Percentiles rank a stretch among this genome's conserved stretches.
Evolutionary conservation across 1,140 invertebrate genomes (phyloP).

Genomic region (Nymphalis io): DNA sequence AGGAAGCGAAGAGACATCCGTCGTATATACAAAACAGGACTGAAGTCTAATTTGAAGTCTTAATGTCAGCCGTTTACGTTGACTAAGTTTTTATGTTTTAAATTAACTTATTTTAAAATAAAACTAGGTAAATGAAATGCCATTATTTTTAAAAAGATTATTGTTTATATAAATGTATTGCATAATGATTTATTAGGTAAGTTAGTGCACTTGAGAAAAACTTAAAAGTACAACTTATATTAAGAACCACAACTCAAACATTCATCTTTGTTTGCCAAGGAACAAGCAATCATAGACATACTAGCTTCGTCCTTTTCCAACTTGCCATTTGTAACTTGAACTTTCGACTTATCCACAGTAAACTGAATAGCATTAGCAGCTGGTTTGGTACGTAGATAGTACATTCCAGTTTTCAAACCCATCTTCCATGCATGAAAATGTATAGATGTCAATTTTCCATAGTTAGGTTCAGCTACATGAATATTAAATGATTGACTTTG

Average conservation of each 20-base stretch:
- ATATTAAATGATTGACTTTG: conserved; percentile 99
- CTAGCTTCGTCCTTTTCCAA: conserved; percentile 81
- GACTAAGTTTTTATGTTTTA: too few relatives aligned
- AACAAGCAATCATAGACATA: conserved; percentile 91
- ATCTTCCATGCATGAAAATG: conserved; percentile 99
- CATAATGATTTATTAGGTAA: too few relatives aligned
- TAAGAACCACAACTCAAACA: conserved; percentile 91
- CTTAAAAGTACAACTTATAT: too few relatives aligned
- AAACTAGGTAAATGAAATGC: too few relatives aligned
- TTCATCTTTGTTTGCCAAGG: conserved; percentile 94
- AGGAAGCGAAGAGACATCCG: too few relatives aligned
- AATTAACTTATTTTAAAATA: too few relatives aligned
- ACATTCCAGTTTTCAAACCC: conserved; percentile 99
- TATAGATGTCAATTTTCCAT: conserved; percentile 97
- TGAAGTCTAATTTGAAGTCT: too few relatives aligned
- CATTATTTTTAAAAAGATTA: too few relatives aligned
- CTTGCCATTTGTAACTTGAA: conserved; percentile 71
- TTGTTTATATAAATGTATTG: too few relatives aligned
- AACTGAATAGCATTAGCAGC: conserved; percentile 98
- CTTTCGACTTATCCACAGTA: conserved; percentile 95
- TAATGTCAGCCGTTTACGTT: too few relatives aligned
- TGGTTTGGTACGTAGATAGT: conserved; percentile 98
- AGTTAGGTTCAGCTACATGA: conserved; percentile 96
- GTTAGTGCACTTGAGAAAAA: too few relatives aligned
- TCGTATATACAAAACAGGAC: too few relatives aligned